Percentiles rank a stretch among this genome's conserved stretches.
Evolutionary conservation across 2,797 vertebrate genomes (phyloP).

Genomic region (Diglossa cyanea): DNA sequence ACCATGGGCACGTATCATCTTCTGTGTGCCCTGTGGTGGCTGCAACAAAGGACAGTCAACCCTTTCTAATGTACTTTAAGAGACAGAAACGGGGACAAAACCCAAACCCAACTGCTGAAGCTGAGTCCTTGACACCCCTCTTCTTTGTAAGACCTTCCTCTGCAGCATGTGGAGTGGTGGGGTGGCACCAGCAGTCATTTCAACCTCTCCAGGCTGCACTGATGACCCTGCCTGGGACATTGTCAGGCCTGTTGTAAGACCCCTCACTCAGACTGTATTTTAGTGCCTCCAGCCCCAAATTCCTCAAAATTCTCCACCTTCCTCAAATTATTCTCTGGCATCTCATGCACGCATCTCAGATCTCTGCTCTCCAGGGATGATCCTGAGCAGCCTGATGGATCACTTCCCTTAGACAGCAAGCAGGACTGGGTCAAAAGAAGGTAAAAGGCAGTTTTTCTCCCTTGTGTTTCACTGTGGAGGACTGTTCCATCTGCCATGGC

Average conservation of each 20-base stretch:
- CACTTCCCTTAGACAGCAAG: background rate
- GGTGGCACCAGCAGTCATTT: background rate
- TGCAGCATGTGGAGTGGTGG: background rate
- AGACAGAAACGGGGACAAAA: background rate
- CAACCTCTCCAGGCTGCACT: background rate
- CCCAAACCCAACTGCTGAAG: background rate
- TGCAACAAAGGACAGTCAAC: background rate
- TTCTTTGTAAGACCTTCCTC: background rate
- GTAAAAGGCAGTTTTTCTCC: background rate
- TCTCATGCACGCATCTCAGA: background rate
- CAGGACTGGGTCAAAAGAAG: background rate
- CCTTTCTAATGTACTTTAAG: background rate
- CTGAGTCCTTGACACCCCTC: background rate
- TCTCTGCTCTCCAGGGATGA: background rate
- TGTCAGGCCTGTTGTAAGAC: background rate
- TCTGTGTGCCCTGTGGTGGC: background rate
- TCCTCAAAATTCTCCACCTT: background rate
- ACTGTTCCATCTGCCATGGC: background rate
- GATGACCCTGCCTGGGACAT: background rate
- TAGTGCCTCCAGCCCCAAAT: background rate
- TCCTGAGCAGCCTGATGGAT: background rate
- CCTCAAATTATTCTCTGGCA: background rate
- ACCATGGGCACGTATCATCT: rapidly evolving
- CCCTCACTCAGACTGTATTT: background rate
- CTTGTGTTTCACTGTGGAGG: background rate